Evolutionary conservation across 1,140 invertebrate genomes (phyloP).

Genomic region (Conopomorpha cramerella): DNA sequence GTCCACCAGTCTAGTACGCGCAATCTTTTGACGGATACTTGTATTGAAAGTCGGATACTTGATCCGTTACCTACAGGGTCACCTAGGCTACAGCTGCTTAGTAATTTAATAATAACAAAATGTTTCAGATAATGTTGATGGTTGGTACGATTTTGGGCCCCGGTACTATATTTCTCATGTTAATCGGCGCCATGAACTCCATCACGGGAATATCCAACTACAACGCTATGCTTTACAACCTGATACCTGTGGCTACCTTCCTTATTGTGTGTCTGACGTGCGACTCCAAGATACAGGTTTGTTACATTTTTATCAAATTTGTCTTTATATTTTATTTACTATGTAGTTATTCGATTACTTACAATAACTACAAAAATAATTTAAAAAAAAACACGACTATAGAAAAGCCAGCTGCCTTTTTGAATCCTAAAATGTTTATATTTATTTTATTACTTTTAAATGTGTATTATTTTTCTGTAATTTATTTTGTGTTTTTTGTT

Average conservation of each 20-base stretch:
- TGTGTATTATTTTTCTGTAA: no score
- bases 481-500: no score
- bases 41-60: no score
- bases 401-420: no score
- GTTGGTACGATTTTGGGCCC: slow-evolving; percentile 87
- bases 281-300: slow-evolving; percentile 87
- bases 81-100: no score
- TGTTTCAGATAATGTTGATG: slow-evolving; percentile 74
- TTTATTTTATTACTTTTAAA: no score
- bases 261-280: slow-evolving; percentile 91
- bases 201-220: slow-evolving; percentile 85
- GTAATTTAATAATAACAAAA: no score
- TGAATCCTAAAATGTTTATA: no score
- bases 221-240: slow-evolving; percentile 83
- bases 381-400: no score
- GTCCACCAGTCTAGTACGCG: no score
- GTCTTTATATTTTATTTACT: background rate
- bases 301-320: slow-evolving; percentile 4
- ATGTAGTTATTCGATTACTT: slow-evolving; percentile 1
- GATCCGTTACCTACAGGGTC: no score
- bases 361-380: slow-evolving; percentile 6
- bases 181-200: slow-evolving; percentile 91
- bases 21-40: no score
- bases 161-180: slow-evolving; percentile 93
- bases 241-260: slow-evolving; percentile 80